Conservation (phyloP, 1,140 invertebrate genomes). For the Goniozus legneri region DNA sequence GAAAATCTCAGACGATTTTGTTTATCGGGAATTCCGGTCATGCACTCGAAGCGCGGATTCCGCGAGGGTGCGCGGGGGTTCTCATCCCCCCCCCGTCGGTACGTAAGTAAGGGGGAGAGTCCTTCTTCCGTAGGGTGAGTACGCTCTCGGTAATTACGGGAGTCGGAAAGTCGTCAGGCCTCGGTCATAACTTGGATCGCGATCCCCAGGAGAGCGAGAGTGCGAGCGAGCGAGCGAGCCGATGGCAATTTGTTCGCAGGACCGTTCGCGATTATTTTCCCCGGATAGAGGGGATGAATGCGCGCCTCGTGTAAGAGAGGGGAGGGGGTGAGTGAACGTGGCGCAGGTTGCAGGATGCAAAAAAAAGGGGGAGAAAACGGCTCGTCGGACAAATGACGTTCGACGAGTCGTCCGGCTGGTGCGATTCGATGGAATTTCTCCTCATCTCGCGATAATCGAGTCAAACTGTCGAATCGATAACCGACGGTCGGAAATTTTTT, state of each 20-base stretch:
- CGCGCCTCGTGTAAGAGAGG: slow-evolving; percentile 31
- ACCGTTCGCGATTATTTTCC: slow-evolving; percentile 4
- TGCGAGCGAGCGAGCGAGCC: no score
- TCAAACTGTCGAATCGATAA: no score
- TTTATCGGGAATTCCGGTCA: no score
- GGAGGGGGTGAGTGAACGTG: slow-evolving; percentile 39
- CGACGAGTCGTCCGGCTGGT: slow-evolving; percentile 27
- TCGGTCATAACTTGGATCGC: slow-evolving; percentile 41
- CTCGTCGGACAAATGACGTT: slow-evolving; percentile 38
- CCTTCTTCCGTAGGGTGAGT: no score
- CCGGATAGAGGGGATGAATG: slow-evolving; percentile 3
- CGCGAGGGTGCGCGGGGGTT: no score
- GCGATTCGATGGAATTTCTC: no score
- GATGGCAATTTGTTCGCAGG: slow-evolving; percentile 42
- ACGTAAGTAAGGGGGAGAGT: no score
- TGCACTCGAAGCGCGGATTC: no score
- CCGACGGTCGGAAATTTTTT: no score
- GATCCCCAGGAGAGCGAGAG: slow-evolving; percentile 35
- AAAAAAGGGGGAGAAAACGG: slow-evolving; percentile 13
- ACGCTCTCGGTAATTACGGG: slow-evolving; percentile 46
- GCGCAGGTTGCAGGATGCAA: slow-evolving; percentile 36
- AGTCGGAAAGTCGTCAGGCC: slow-evolving; percentile 43
- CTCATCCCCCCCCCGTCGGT: no score
- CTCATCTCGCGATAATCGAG: no score
- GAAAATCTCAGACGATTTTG: no score